phyloP scores from a whole-genome alignment of 2,888 invertebrate species.

The Reticulitermes lucifugus region DNA sequence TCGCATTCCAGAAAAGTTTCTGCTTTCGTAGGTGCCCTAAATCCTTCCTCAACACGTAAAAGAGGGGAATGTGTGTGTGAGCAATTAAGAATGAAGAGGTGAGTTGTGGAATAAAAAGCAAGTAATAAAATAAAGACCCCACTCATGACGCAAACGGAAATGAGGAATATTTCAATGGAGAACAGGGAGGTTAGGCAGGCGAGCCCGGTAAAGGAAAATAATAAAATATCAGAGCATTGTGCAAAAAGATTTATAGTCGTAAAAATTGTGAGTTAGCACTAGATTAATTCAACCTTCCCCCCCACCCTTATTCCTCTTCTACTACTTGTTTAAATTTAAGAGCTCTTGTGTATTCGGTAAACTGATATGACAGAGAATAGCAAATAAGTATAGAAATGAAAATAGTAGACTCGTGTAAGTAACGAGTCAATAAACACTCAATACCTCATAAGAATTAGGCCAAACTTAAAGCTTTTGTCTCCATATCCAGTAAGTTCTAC shows the following conservation, averaged over 20 bases:
- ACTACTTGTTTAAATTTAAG: not conserved
- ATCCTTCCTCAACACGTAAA: not conserved
- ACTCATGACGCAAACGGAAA: conserved; percentile 44
- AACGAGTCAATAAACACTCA: not conserved
- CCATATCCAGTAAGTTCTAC: not conserved
- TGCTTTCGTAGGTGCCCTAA: not conserved
- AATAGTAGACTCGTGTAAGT: not conserved
- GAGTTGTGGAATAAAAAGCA: conserved; percentile 5
- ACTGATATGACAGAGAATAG: not conserved
- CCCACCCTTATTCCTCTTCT: not conserved
- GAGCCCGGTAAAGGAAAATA: not conserved
- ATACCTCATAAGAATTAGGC: not conserved
- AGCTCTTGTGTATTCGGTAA: not conserved
- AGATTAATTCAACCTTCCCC: not conserved
- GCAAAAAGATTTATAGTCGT: not conserved
- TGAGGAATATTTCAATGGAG: conserved; percentile 41
- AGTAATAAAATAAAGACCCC: not conserved
- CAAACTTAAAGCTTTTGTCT: not conserved
- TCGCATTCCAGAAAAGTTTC: not conserved
- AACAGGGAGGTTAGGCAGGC: conserved; percentile 17
- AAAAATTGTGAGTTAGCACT: not conserved
- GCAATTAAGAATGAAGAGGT: conserved; percentile 8
- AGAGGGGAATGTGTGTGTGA: not conserved
- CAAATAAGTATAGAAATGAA: conserved; percentile 6
- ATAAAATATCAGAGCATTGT: not conserved